Base-by-base conservation (phyloP, 2,888 invertebrate genomes). In the Chamaedrilus cognettii region DNA sequence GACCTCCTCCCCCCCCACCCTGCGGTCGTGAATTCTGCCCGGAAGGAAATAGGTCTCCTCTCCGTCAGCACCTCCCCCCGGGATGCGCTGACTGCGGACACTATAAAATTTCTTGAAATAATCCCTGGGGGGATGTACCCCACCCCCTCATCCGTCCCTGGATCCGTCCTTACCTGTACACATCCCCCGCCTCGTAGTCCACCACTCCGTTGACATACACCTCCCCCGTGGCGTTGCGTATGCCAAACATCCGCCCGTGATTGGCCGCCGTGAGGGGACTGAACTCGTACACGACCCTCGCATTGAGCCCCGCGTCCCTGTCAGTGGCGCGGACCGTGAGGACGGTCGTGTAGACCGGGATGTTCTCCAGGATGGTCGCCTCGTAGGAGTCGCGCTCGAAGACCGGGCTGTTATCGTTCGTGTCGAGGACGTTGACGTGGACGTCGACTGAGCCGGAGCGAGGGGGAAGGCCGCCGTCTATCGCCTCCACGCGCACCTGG, bases 231-330 rank as follows among this genome's bases (percentile, higher is more conserved):
- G 42, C 65, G 66, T 64, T 67, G 51, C 67, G 51, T 1, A 74
- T 68, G 11, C 59, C 61, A 55, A 74, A 72, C 3, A 68, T 34
- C n/a, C 64, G 50, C 15, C 74, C 74, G 58, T 67, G 60, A 4
- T 51, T 42, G 28, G 51, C 42, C 23, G 65, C 35, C 2, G 72
- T 74, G 42, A 68, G 56, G 3, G 62, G 35, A 11, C 66, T 66
- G 32, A 75, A 68, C 23, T 67, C 61, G 64, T 75, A 75, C n/a
- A 52, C 52, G 34, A 75, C 70, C 64, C 70, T 34, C 4, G 72
- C 73, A 50, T 75, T 73, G 11, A 58, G 33, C 19, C 74, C 75
- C 3, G 51, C 50, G 60, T 75, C 75, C 19, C 35, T 49, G 55
- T 75, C 75, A 7, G 56, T 49, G 3, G 75, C 75, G 15, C 70